Percentiles rank a stretch among this genome's conserved stretches.
Evolutionary conservation across 92 coral and sea anemone species (phyloP).

Genomic region (Epizoanthus rinbou): DNA sequence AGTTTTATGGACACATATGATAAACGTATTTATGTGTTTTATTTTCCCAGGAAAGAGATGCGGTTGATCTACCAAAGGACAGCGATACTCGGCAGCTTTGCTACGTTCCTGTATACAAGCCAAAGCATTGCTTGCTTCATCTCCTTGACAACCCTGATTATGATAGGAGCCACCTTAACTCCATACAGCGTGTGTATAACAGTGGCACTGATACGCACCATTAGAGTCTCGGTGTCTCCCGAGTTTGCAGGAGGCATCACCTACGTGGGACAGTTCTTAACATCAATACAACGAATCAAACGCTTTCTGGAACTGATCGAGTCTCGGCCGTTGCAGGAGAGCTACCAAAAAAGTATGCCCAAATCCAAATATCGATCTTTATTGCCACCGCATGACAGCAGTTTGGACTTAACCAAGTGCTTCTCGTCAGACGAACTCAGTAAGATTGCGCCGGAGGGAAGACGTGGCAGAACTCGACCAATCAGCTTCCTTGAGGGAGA

Average conservation of each 20-base stretch:
- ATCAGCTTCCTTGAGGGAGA: conserved; percentile 40
- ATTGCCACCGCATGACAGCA: conserved; percentile 72
- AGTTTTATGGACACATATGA: no score
- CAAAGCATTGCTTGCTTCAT: conserved; percentile 78
- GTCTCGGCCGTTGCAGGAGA: conserved; percentile 52
- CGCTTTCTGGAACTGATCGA: conserved; percentile 76
- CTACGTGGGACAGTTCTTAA: conserved; percentile 64
- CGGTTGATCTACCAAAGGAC: conserved; percentile 71
- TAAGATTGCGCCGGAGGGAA: conserved; percentile 58
- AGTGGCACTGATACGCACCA: conserved; percentile 72
- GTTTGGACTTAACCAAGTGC: conserved; percentile 63
- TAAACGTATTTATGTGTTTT: neutral
- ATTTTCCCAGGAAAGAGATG: conserved; percentile 68
- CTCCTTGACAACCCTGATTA: conserved; percentile 81
- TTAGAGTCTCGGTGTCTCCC: conserved; percentile 80
- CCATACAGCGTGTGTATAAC: conserved; percentile 80
- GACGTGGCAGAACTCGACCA: conserved; percentile 42
- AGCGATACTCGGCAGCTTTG: conserved; percentile 81
- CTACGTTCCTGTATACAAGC: conserved; percentile 82
- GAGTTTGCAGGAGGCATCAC: conserved; percentile 78
- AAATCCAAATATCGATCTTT: conserved; percentile 67
- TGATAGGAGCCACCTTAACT: conserved; percentile 65
- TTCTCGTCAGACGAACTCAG: conserved; percentile 71
- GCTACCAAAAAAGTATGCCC: conserved; percentile 58
- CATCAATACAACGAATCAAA: conserved; percentile 69